Evolutionary conservation across 1,140 invertebrate species (phyloP).

Genomic region (Nasonia giraulti): DNA sequence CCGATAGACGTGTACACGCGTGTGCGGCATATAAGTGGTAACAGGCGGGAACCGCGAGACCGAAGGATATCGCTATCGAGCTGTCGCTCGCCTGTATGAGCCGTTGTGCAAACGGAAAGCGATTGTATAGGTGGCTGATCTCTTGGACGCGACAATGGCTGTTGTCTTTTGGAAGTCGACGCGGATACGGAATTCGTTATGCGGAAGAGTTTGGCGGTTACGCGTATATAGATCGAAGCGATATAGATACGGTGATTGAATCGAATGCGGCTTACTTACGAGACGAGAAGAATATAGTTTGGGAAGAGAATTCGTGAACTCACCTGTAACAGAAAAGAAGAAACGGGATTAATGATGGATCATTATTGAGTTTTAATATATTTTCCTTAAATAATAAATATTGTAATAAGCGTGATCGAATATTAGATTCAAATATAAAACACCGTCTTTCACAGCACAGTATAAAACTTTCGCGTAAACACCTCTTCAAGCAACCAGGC

Average conservation of each 20-base stretch:
- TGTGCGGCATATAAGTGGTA: neutral
- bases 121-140: neutral
- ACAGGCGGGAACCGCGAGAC: neutral
- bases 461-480: too few relatives aligned
- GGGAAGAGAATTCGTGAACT: slow-evolving; percentile 19
- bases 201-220: too few relatives aligned
- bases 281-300: neutral
- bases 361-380: neutral
- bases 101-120: neutral
- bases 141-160: neutral
- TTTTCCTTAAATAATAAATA: neutral
- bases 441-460: too few relatives aligned
- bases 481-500: too few relatives aligned
- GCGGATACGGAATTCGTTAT: too few relatives aligned
- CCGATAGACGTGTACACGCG: neutral
- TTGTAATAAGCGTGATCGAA: neutral
- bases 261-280: slow-evolving; percentile 15
- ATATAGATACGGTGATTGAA: too few relatives aligned
- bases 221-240: too few relatives aligned
- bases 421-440: too few relatives aligned
- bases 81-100: neutral
- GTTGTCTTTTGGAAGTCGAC: too few relatives aligned
- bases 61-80: neutral
- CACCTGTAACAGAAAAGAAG: slow-evolving; percentile 37
- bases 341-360: neutral